Conservation (phyloP, 2,888 invertebrate genomes). For the Caenorhabditis japonica region DNA sequence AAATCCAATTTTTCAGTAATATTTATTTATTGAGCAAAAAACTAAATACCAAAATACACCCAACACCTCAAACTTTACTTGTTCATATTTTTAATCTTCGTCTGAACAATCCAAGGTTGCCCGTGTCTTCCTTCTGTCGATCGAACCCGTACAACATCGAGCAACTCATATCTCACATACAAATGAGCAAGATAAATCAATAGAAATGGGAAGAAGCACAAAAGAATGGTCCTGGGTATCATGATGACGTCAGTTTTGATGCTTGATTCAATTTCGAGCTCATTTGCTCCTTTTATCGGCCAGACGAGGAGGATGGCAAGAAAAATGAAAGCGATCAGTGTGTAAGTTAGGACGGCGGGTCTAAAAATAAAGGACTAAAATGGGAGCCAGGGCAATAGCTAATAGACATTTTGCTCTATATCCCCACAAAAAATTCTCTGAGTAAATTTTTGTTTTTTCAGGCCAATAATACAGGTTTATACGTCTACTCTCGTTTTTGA, state of each 20-base stretch:
- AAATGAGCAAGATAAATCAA: conserved; percentile 16
- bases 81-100: conserved; percentile 14
- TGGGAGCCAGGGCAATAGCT: conserved; percentile 29
- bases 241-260: conserved; percentile 31
- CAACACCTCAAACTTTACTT: too few species aligned
- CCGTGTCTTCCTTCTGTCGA: conserved; percentile 31
- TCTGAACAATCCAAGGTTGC: conserved; percentile 14
- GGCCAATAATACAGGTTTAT: too few species aligned
- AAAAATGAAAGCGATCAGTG: conserved; percentile 4
- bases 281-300: conserved; percentile 29
- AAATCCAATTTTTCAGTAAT: too few species aligned
- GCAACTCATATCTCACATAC: conserved; percentile 28
- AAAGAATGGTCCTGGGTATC: conserved; percentile 20
- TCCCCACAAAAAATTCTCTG: too few species aligned
- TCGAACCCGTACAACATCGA: conserved; percentile 29
- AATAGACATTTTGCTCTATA: conserved; percentile 48
- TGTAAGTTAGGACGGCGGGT: conserved; percentile 14
- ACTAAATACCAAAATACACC: too few species aligned
- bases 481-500: too few species aligned
- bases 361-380: conserved; percentile 22
- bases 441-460: too few species aligned
- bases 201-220: conserved; percentile 27
- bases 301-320: conserved; percentile 13
- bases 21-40: too few species aligned
- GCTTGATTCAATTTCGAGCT: background rate